Conservation (phyloP, 1,140 invertebrate species). For the Solen grandis region DNA sequence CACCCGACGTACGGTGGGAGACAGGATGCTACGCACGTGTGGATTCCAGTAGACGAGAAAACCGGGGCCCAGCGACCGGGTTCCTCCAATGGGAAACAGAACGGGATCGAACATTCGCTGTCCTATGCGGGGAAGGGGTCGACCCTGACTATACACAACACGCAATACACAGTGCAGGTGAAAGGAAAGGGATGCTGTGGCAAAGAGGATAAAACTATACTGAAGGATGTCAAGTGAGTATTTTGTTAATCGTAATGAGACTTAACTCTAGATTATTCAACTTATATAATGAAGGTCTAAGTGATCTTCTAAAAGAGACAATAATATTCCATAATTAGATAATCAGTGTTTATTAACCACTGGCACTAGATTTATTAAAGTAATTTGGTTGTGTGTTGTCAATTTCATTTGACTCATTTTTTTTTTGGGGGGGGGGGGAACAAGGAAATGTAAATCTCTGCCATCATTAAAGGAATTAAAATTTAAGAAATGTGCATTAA, state of each 20-base stretch:
- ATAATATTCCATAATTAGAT: constrained; percentile 2
- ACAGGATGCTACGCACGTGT: constrained; percentile 17
- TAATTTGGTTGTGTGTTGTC: not conserved
- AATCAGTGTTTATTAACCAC: not conserved
- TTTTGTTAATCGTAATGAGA: not conserved
- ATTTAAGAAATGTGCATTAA: no score
- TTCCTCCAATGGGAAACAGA: not conserved
- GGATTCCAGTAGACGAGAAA: not conserved
- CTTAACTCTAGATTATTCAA: not conserved
- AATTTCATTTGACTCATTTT: not conserved
- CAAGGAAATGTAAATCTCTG: no score
- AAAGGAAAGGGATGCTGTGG: constrained; percentile 62
- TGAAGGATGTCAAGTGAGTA: constrained; percentile 69
- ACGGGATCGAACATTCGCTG: not conserved
- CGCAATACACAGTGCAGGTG: constrained; percentile 63
- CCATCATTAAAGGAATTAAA: no score
- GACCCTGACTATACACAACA: constrained; percentile 62
- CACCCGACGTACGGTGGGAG: not conserved
- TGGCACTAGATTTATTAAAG: not conserved
- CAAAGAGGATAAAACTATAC: constrained; percentile 61
- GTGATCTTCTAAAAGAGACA: not conserved
- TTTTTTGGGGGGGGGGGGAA: no score
- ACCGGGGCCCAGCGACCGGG: no score
- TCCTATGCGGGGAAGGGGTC: constrained; percentile 42
- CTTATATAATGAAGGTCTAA: not conserved